phyloP scores from a whole-genome alignment of 2,113 vertebrate species.

The Chaetodon trifascialis region DNA sequence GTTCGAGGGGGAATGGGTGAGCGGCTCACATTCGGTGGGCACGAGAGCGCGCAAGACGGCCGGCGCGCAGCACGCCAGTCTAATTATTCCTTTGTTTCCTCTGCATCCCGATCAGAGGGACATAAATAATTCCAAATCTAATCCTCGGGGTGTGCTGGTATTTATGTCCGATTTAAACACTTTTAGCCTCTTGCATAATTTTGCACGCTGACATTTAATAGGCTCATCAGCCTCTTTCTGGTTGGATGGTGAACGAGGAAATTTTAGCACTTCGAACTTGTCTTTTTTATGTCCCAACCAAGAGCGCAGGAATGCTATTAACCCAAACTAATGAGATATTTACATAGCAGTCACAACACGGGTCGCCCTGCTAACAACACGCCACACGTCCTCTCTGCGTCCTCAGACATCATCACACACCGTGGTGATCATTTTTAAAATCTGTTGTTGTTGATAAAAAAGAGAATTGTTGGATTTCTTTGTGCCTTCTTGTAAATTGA shows the following conservation, averaged over 20 bases:
- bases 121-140: conserved; percentile 81
- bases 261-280: conserved; percentile 29
- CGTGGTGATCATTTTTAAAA: background rate
- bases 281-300: conserved; percentile 23
- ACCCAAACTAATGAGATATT: conserved; percentile 68
- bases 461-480: background rate
- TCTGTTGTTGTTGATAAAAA: background rate
- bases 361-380: conserved; percentile 40
- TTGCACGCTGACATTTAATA: conserved; percentile 83
- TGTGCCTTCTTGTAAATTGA: conserved; percentile 23
- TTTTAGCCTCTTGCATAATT: conserved; percentile 81
- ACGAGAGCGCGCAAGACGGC: conserved; percentile 83
- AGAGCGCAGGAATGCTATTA: conserved; percentile 54
- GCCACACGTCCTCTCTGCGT: conserved; percentile 19
- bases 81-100: conserved; percentile 92
- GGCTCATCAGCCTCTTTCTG: conserved; percentile 79
- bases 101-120: conserved; percentile 80
- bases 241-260: conserved; percentile 76
- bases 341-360: conserved; percentile 66
- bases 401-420: conserved; percentile 9
- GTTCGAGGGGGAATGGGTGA: conserved; percentile 81
- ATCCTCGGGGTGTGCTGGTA: conserved; percentile 78
- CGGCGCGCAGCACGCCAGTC: conserved; percentile 69
- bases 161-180: conserved; percentile 52
- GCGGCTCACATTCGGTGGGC: conserved; percentile 88